phyloP scores from a whole-genome alignment of 2,797 vertebrate species.

The Rhyacichthys aspro region DNA sequence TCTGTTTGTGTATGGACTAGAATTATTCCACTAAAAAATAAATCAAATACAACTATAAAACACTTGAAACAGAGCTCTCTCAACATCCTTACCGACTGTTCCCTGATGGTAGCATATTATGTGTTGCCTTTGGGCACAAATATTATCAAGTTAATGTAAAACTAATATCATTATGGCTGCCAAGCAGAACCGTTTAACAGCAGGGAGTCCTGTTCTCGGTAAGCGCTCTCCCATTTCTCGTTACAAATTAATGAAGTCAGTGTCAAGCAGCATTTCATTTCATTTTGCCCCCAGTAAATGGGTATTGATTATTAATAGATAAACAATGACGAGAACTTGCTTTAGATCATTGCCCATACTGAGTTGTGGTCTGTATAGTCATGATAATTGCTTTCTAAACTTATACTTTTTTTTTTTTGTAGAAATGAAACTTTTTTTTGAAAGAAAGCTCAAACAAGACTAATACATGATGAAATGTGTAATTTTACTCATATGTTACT shows the following conservation, averaged over 20 bases:
- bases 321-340: slow-evolving; percentile 53
- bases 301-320: slow-evolving; percentile 62
- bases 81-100: slow-evolving; percentile 36
- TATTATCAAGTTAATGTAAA: slow-evolving; percentile 69
- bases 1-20: too few relatives aligned
- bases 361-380: background rate
- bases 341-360: slow-evolving; percentile 29
- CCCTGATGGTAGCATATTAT: slow-evolving; percentile 41
- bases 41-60: background rate
- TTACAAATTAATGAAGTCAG: slow-evolving; percentile 73
- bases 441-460: background rate
- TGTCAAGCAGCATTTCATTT: slow-evolving; percentile 61
- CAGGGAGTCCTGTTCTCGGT: slow-evolving; percentile 66
- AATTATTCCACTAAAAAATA: too few relatives aligned
- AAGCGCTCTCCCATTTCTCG: slow-evolving; percentile 66
- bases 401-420: slow-evolving; percentile 11
- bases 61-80: slow-evolving; percentile 12
- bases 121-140: slow-evolving; percentile 38
- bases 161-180: slow-evolving; percentile 69
- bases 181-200: slow-evolving; percentile 71
- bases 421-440: slow-evolving; percentile 15
- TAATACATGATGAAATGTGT: too few relatives aligned
- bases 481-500: too few relatives aligned
- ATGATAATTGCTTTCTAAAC: slow-evolving; percentile 14
- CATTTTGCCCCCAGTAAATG: slow-evolving; percentile 58